Percentiles rank a stretch among this genome's conserved stretches.
Evolutionary conservation across 2,888 invertebrate species (phyloP).

Genomic region (Lasioglossum zephyrum): DNA sequence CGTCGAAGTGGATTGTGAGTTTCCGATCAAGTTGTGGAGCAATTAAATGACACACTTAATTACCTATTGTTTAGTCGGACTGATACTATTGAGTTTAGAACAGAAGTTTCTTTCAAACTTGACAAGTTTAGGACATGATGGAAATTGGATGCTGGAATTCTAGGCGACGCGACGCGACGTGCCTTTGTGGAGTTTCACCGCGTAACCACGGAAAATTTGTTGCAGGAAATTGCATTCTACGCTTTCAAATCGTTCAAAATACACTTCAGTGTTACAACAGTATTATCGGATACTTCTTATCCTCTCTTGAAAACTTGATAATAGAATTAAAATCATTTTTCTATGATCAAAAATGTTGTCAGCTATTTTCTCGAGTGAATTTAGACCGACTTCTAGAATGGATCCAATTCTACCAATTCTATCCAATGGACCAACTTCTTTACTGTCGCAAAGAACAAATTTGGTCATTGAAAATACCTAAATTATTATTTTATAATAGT

Average conservation of each 20-base stretch:
- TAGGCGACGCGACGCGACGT: background rate
- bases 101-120: constrained; percentile 24
- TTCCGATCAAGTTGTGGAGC: background rate
- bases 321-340: background rate
- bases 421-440: too few relatives aligned
- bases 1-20: background rate
- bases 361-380: background rate
- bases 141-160: constrained; percentile 1
- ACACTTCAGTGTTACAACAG: background rate
- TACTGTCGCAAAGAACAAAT: too few relatives aligned
- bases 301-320: background rate
- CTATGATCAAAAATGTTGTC: background rate
- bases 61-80: constrained; percentile 21
- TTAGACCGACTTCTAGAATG: background rate
- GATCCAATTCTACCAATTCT: too few relatives aligned
- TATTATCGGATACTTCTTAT: background rate
- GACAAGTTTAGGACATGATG: background rate
- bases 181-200: constrained; percentile 2
- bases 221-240: background rate
- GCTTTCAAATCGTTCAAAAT: background rate
- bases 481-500: too few relatives aligned
- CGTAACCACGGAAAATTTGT: constrained; percentile 39
- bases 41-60: constrained; percentile 49
- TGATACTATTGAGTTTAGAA: constrained; percentile 8
- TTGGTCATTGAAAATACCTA: too few relatives aligned